Evolutionary conservation across 2,797 vertebrate genomes (phyloP).

Genomic region (Dicrostonyx torquatus): DNA sequence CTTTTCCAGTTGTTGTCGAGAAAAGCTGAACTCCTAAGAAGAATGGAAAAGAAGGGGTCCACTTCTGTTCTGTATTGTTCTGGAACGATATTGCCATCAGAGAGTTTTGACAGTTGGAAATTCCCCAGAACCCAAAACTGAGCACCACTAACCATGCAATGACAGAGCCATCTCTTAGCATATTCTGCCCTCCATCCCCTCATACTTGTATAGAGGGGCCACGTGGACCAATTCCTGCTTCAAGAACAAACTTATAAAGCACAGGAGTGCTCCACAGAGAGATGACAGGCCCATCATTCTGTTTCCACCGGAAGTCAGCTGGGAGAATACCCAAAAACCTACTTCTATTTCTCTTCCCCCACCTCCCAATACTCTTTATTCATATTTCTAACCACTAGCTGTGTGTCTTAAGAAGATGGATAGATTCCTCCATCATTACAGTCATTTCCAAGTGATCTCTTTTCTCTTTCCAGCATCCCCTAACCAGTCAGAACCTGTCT

Average conservation of each 20-base stretch:
- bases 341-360: not conserved
- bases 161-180: not conserved
- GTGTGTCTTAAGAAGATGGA: not conserved
- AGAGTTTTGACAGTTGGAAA: not conserved
- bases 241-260: not conserved
- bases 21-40: not conserved
- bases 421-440: not conserved
- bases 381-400: not conserved
- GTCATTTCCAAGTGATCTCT: not conserved
- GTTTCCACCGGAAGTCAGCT: not conserved
- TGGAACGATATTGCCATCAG: not conserved
- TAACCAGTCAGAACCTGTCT: not conserved
- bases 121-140: not conserved
- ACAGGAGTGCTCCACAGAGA: not conserved
- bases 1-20: not conserved
- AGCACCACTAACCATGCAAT: fast-evolving
- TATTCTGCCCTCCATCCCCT: not conserved
- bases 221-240: fast-evolving
- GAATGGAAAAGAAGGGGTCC: not conserved
- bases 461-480: not conserved
- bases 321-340: not conserved
- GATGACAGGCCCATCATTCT: fast-evolving
- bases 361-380: not conserved
- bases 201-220: not conserved
- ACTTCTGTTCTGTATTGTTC: not conserved